Base-by-base conservation (phyloP, 2,797 vertebrate genomes). In the Tragelaphus oryx region DNA sequence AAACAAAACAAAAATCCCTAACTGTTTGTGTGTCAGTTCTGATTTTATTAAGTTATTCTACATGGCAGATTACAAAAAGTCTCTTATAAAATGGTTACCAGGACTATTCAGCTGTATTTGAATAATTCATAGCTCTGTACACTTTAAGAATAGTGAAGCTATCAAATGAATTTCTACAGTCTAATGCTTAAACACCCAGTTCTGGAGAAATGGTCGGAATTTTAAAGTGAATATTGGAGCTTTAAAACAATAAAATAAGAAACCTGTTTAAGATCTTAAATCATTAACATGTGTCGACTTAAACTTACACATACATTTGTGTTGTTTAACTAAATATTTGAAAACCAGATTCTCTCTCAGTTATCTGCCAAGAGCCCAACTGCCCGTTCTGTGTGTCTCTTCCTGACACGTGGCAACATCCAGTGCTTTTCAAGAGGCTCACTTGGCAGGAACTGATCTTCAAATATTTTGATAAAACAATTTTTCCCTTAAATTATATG, bases 261-360 rank as follows among this genome's bases (percentile, higher is more conserved):
- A 95, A 97, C 84, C 54, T 65, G 96, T 96, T 97, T 96, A 85
- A 97, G 97, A 97, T 92, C 94, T 97, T 97, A 98, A 98, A 97
- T 96, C 87, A 0, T 97, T 98, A 98, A 97, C 92, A 97, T 9
- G 0, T 96, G 97, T 92, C 12, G 1, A 95, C 68, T 96, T 97
- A 91, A 93, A 98, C 94, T 95, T 96, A 96, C 52, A 97, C 87
- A 97, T 94, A 80, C 86, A 93, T 95, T 97, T 97, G 97, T 95
- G 97, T 94, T 98, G 89, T 97, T 96, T 96, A 95, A 97, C 92
- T 95, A 81, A 93, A 37, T 95, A 97, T 97, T 96, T 97, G 82
- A 97, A 95, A 97, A 93, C 52, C 54, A 92, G 91, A 59, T 97
- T 97, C 96, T 97, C 93, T 97, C 96, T 95, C 82, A 57, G 44